A percentile compares a stretch with the other conserved stretches of the same genome.
Evolutionary conservation across 2,888 invertebrate species (phyloP).

Genomic region (Cataglyphis rosenhaueri): DNA sequence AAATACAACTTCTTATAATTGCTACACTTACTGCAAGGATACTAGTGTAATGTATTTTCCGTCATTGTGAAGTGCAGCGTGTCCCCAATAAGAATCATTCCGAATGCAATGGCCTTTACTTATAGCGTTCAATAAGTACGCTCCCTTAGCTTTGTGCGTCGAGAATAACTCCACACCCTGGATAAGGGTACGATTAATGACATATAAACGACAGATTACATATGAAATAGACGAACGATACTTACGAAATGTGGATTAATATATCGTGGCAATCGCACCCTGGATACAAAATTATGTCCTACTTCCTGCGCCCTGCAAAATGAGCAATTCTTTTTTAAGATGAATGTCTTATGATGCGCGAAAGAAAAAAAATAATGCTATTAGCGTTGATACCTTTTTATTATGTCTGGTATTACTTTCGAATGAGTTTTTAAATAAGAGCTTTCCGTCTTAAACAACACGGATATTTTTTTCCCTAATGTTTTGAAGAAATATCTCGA

Average conservation of each 20-base stretch:
- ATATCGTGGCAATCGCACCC: slow-evolving; percentile 90
- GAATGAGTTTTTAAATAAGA: slow-evolving; percentile 88
- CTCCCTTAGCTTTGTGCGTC: slow-evolving; percentile 90
- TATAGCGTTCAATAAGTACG: slow-evolving; percentile 88
- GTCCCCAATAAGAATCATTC: slow-evolving; percentile 90
- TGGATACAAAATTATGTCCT: slow-evolving; percentile 81
- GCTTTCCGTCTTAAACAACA: slow-evolving; percentile 88
- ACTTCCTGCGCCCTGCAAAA: slow-evolving; percentile 84
- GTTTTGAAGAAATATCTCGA: slow-evolving; percentile 90
- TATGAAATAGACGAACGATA: not conserved
- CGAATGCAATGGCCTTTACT: slow-evolving; percentile 89
- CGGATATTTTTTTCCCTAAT: slow-evolving; percentile 89
- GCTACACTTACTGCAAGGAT: slow-evolving; percentile 88
- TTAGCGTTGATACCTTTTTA: slow-evolving; percentile 85
- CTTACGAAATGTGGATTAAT: slow-evolving; percentile 89
- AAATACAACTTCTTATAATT: slow-evolving; percentile 1
- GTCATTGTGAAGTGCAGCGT: slow-evolving; percentile 88
- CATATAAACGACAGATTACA: not conserved
- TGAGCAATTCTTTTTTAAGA: not conserved
- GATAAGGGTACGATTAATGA: slow-evolving; percentile 14
- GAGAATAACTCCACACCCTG: slow-evolving; percentile 92
- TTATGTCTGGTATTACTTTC: slow-evolving; percentile 90
- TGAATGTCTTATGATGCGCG: not conserved
- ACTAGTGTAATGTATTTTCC: slow-evolving; percentile 90
- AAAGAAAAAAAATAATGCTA: not conserved